A percentile compares a stretch with the other conserved stretches of the same genome.
phyloP scores from a whole-genome alignment of 2,888 invertebrate species.

The Homarus gammarus region DNA sequence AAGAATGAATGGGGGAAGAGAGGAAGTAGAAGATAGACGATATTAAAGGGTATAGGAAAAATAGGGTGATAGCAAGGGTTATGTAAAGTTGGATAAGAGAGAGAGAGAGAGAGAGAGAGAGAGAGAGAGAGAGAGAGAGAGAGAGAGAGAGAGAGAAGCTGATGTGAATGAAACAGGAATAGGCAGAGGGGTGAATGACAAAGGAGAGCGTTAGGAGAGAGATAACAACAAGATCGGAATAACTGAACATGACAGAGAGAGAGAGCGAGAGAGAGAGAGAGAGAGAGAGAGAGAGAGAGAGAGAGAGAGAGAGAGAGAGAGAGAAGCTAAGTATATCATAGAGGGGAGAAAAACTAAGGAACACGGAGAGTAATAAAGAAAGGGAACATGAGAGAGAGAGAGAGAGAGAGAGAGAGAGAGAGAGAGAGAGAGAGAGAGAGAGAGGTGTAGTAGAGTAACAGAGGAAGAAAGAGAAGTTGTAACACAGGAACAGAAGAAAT shows the following conservation, averaged over 20 bases:
- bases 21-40: too few relatives aligned
- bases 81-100: too few relatives aligned
- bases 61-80: too few relatives aligned
- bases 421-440: too few relatives aligned
- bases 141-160: too few relatives aligned
- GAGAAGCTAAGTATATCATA: not conserved
- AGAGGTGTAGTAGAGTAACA: not conserved
- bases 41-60: too few relatives aligned
- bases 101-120: too few relatives aligned
- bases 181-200: not conserved
- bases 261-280: not conserved
- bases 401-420: too few relatives aligned
- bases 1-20: too few relatives aligned
- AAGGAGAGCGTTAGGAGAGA: not conserved
- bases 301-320: not conserved
- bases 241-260: not conserved
- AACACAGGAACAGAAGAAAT: not conserved
- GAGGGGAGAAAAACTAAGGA: not conserved
- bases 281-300: not conserved
- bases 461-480: not conserved
- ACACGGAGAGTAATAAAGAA: too few relatives aligned
- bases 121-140: too few relatives aligned
- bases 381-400: too few relatives aligned
- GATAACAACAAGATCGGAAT: not conserved
- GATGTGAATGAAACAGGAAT: not conserved